phyloP scores from a whole-genome alignment of 2,888 invertebrate genomes.

The Cataglyphis livida region DNA sequence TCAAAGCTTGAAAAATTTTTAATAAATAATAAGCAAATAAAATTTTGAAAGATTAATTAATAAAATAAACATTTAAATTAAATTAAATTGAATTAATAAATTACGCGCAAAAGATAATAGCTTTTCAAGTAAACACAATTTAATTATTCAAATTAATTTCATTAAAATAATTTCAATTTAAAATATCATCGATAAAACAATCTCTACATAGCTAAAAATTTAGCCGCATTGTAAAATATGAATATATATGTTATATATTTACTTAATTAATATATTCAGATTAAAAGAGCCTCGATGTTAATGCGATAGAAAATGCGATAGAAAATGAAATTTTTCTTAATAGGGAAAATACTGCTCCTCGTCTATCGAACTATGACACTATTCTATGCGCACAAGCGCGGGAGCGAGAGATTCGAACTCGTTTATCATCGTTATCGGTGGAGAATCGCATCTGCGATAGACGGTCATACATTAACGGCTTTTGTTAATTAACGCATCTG shows the following conservation, averaged over 20 bases:
- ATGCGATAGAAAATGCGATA: not conserved
- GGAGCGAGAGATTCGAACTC: constrained; percentile 34
- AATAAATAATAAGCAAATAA: constrained; percentile 13
- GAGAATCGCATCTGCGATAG: constrained; percentile 53
- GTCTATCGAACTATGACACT: constrained; percentile 20
- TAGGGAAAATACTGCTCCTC: constrained; percentile 8
- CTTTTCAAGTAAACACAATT: not conserved
- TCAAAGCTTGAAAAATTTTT: not conserved
- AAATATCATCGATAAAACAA: not conserved
- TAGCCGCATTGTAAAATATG: not conserved
- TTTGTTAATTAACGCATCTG: constrained; percentile 69
- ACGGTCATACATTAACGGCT: constrained; percentile 60
- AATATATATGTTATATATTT: not conserved
- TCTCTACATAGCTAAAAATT: not conserved
- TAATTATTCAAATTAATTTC: not conserved
- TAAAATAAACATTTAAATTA: not conserved
- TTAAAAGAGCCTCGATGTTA: not conserved
- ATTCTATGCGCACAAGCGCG: not conserved
- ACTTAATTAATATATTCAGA: not conserved
- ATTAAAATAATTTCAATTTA: not conserved
- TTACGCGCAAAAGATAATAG: not conserved
- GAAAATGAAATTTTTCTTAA: constrained; percentile 12
- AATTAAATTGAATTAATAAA: not conserved
- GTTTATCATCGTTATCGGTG: constrained; percentile 47
- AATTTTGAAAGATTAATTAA: not conserved